These are phyloP conservation scores for Paguma larvata DNA, from an alignment of 2,797 vertebrate genomes.

Conservation along the genomic window DNA sequence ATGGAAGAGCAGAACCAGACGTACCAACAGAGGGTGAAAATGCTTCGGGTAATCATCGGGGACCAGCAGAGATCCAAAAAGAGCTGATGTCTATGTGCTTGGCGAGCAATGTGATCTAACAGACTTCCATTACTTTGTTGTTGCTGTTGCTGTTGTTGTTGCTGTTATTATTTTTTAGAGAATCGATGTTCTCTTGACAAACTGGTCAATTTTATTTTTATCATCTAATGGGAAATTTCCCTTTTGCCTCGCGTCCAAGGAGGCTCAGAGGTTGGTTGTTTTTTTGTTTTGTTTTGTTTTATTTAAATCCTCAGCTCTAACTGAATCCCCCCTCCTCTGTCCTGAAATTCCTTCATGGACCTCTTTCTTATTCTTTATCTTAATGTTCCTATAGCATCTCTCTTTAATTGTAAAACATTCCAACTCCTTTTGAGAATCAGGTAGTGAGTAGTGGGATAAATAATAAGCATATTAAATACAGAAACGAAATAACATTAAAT, in stretches of 20 bases:
- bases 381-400: neutral
- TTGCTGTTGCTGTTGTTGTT: neutral
- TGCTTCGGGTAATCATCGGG: neutral
- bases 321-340: neutral
- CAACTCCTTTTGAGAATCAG: neutral
- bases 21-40: neutral
- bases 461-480: neutral
- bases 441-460: neutral
- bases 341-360: neutral
- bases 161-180: neutral
- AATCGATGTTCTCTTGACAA: neutral
- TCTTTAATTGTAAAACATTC: neutral
- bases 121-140: neutral
- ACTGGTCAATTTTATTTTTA: neutral
- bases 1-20: neutral
- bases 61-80: neutral
- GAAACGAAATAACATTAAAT: constrained; percentile 48
- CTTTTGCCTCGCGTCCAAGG: neutral
- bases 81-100: neutral
- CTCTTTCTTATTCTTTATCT: neutral
- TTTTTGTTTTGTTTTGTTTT: neutral
- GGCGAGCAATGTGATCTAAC: neutral
- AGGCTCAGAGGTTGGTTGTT: neutral
- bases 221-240: neutral
- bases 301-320: neutral